These are phyloP conservation scores for Chauna torquata DNA, from an alignment of 2,113 vertebrate species.

Conservation along the genomic window DNA sequence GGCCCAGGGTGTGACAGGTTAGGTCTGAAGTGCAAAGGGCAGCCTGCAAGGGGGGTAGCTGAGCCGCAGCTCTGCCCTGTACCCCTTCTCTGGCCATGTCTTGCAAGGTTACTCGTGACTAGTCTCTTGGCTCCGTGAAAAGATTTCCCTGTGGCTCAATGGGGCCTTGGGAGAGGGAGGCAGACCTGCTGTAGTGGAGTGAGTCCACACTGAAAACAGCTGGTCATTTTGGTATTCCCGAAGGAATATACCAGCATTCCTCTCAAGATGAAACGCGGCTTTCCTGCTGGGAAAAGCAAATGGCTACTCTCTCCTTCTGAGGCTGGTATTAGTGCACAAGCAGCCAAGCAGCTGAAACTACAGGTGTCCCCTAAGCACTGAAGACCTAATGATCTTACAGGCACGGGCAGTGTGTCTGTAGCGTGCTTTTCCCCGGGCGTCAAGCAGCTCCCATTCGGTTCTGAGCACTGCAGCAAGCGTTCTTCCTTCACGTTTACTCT, in stretches of 20 bases:
- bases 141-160: neutral
- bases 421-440: neutral
- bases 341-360: neutral
- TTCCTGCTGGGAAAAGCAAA: neutral
- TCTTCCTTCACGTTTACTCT: neutral
- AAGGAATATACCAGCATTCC: neutral
- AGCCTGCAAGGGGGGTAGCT: neutral
- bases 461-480: conserved; percentile 7
- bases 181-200: neutral
- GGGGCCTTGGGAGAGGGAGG: neutral
- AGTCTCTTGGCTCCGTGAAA: neutral
- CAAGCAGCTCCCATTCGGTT: neutral
- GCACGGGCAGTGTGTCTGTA: neutral
- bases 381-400: neutral
- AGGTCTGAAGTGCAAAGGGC: neutral
- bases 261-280: neutral
- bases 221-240: neutral
- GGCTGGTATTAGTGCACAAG: neutral
- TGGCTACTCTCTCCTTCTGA: neutral
- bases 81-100: neutral
- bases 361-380: neutral
- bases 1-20: accelerated
- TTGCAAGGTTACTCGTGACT: accelerated
- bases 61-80: neutral
- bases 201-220: accelerated